phyloP scores from a whole-genome alignment of 2,888 invertebrate genomes.

The Chrysolina americana region DNA sequence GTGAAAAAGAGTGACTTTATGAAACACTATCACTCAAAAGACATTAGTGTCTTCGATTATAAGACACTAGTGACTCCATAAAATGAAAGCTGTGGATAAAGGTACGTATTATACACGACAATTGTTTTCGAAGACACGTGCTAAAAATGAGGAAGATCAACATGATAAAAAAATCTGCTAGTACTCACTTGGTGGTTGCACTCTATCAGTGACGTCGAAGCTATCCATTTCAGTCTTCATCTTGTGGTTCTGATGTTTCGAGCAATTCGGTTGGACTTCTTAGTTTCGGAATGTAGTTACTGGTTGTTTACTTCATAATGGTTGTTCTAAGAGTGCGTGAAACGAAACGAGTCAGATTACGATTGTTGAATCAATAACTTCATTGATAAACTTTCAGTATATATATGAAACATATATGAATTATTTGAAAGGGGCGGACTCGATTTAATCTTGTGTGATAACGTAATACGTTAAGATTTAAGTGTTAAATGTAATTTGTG shows the following conservation, averaged over 20 bases:
- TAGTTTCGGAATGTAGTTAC: neutral
- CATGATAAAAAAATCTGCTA: neutral
- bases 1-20: too few relatives aligned
- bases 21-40: too few relatives aligned
- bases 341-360: conserved; percentile 37
- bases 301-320: conserved; percentile 41
- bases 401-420: conserved; percentile 31
- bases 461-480: neutral
- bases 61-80: too few relatives aligned
- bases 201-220: conserved; percentile 37
- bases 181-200: conserved; percentile 40
- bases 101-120: too few relatives aligned
- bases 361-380: conserved; percentile 44
- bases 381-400: conserved; percentile 42
- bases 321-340: conserved; percentile 17
- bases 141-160: too few relatives aligned
- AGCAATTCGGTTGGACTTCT: neutral
- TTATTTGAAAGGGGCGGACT: conserved; percentile 21
- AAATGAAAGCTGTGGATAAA: too few relatives aligned
- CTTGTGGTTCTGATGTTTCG: neutral
- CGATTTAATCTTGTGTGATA: conserved; percentile 3
- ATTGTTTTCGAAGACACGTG: too few relatives aligned
- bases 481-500: neutral
- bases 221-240: conserved; percentile 33
- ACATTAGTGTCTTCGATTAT: too few relatives aligned